Evolutionary conservation across 2,113 vertebrate genomes (phyloP).

Genomic region (Chaetops frenatus): DNA sequence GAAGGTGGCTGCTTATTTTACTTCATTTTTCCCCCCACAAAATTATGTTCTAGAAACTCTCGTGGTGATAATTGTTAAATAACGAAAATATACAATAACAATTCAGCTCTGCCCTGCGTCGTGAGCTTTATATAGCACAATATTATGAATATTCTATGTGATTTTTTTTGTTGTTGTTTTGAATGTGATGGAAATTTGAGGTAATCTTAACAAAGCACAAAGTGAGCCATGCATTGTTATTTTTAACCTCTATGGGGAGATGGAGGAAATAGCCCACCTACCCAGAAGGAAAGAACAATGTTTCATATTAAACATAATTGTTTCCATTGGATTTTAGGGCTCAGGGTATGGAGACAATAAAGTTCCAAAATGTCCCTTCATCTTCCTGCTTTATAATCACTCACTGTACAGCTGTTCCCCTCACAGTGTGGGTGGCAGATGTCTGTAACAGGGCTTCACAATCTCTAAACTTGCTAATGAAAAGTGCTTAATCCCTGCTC

Average conservation of each 20-base stretch:
- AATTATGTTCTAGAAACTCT: background rate
- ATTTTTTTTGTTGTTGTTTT: background rate
- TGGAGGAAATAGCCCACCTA: background rate
- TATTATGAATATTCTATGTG: background rate
- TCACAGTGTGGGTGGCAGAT: conserved; percentile 6
- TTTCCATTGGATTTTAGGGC: conserved; percentile 34
- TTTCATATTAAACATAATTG: conserved; percentile 32
- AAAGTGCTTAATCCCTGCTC: conserved; percentile 31
- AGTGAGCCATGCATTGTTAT: background rate
- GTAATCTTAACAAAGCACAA: background rate
- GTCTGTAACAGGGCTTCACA: conserved; percentile 14
- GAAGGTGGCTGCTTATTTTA: background rate
- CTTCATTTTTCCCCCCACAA: background rate
- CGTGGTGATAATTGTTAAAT: background rate
- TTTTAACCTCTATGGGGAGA: conserved; percentile 7
- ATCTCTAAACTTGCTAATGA: conserved; percentile 42
- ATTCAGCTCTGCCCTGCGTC: background rate
- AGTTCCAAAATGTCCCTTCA: background rate
- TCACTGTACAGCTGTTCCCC: conserved; percentile 1
- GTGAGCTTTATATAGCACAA: background rate
- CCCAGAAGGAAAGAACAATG: conserved; percentile 8
- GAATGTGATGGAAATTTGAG: background rate
- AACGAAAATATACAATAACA: background rate
- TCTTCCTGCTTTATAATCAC: background rate
- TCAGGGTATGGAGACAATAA: conserved; percentile 12